Evolutionary conservation across 1,140 invertebrate genomes (phyloP).

Genomic region (Drosophila sturtevanti): DNA sequence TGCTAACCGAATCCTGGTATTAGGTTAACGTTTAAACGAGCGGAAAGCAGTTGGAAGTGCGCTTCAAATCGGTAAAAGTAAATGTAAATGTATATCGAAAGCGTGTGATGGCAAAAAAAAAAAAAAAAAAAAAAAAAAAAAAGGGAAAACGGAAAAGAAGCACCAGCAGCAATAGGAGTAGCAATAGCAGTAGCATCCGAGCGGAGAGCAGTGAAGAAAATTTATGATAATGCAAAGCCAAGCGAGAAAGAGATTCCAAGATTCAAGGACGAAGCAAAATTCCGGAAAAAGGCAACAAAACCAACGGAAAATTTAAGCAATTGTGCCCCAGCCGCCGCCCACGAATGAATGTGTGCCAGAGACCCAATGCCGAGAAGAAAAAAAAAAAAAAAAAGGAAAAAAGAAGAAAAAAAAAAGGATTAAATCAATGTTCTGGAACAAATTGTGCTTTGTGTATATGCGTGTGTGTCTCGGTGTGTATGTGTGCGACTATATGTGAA

Average conservation of each 20-base stretch:
- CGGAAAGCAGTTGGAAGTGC: constrained; percentile 53
- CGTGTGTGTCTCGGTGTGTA: constrained; percentile 8
- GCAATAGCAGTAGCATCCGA: background rate
- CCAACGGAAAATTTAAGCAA: constrained; percentile 58
- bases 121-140: background rate
- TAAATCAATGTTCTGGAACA: constrained; percentile 64
- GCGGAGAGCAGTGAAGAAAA: constrained; percentile 30
- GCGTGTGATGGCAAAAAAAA: constrained; percentile 6
- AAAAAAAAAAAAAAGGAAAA: constrained; percentile 23
- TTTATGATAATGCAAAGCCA: constrained; percentile 50
- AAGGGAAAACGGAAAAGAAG: background rate
- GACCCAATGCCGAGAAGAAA: constrained; percentile 5
- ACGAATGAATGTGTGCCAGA: constrained; percentile 37
- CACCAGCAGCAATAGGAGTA: background rate
- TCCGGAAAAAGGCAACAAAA: constrained; percentile 48
- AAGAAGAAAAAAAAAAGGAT: constrained; percentile 58
- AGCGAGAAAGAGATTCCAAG: constrained; percentile 7
- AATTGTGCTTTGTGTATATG: constrained; percentile 43
- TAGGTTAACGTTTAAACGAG: constrained; percentile 44
- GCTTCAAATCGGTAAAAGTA: constrained; percentile 60
- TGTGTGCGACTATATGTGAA: background rate
- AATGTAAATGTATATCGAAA: constrained; percentile 58
- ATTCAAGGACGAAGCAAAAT: constrained; percentile 33
- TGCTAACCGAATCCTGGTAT: constrained; percentile 20
- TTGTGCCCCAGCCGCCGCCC: constrained; percentile 43